Evolutionary conservation across 2,888 invertebrate species (phyloP), one percentile per base, ranked within the genome.

Genomic region (Cheilosia urbana): DNA sequence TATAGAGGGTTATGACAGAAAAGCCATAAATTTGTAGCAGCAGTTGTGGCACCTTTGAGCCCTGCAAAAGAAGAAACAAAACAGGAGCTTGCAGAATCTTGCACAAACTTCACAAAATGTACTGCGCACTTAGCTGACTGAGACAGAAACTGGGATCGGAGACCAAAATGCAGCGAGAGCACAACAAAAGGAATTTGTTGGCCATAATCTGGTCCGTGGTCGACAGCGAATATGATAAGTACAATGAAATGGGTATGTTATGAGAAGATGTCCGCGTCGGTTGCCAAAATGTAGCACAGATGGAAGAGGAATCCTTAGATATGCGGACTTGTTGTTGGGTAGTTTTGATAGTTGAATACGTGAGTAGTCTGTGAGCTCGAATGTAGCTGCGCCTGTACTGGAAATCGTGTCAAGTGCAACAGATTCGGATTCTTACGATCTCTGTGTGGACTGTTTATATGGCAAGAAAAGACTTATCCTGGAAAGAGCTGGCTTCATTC

Each of bases 11-110:
- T 85, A 85, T 80, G 76, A 77, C 85, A 85, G 76, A 51, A 85
- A 72, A 47, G 51, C 76, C 68, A 85, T 85, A 85, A 85, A 85
- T 81, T 85, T 81, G 76, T 81, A 42, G 72, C 85, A 85, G 81
- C 76, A 81, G 71, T 85, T 81, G 80, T 81, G 71, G 76, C 81
- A 85, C 81, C 85, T 85, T 76, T 71, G 85, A 77, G 65, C 62
- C 75, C 40, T 62, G 1, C 45, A 34, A 49, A 21, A 40, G 55
- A 51, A 49, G 19, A 55, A 34, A 65, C 57, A 55, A 55, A 75
- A 40, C 63, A 66, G 63, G 72, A 24, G 73, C 2, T 69, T 17
- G 24, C 55, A 72, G 66, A 80, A 81, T 77, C 76, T 76, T 72
- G 49, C 27, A 80, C 69, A 75, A 84, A 80, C 65, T 85, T 60